Percentiles rank a stretch among this genome's conserved stretches.
phyloP scores from a whole-genome alignment of 2,797 vertebrate genomes.

The Botia kubotai region DNA sequence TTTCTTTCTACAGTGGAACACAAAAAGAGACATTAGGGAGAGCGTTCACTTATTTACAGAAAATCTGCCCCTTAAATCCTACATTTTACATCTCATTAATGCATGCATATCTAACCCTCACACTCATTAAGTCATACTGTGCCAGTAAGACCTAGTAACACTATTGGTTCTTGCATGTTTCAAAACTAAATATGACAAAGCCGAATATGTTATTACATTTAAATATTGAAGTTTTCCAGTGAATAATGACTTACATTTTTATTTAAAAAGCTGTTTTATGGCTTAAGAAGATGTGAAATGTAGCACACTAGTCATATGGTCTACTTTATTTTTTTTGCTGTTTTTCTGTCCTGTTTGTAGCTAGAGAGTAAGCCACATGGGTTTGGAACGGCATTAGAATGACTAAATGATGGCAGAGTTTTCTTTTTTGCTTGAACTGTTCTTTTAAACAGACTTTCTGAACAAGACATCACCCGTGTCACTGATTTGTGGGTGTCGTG shows the following conservation, averaged over 20 bases:
- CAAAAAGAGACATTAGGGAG: not conserved
- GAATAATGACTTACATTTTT: not conserved
- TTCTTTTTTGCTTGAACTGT: conserved; percentile 14
- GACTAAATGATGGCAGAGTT: conserved; percentile 3
- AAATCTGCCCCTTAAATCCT: not conserved
- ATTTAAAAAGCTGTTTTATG: not conserved
- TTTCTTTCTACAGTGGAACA: not conserved
- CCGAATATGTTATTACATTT: not conserved
- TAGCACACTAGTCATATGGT: not conserved
- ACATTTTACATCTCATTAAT: not conserved
- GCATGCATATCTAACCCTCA: not conserved
- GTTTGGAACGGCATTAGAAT: not conserved
- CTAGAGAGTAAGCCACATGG: not conserved
- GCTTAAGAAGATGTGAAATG: not conserved
- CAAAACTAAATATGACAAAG: not conserved
- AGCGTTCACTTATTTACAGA: not conserved
- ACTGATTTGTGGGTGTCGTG: conserved; percentile 26
- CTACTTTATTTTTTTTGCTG: not conserved
- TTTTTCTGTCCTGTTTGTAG: not conserved
- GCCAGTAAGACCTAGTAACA: not conserved
- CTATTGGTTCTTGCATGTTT: not conserved
- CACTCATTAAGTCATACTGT: not conserved
- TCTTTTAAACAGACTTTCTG: conserved; percentile 25
- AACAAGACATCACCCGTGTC: conserved; percentile 36
- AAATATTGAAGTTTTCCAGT: not conserved